Evolutionary conservation across 1,140 invertebrate species (phyloP).

Genomic region (Cydia fagiglandana): DNA sequence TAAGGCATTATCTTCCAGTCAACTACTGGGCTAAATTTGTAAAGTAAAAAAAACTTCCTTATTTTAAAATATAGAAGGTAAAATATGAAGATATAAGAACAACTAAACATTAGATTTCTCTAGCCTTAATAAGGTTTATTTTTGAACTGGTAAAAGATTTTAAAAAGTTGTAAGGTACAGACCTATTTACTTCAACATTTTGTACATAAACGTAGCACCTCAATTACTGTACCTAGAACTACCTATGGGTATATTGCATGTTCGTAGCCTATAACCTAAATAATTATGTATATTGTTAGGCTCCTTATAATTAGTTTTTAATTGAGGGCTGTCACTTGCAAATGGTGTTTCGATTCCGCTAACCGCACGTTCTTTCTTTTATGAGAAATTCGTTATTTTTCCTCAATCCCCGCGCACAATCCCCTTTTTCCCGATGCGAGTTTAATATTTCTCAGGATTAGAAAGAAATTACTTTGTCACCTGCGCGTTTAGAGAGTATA

Average conservation of each 20-base stretch:
- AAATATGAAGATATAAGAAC: no score
- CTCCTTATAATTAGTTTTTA: slow-evolving; percentile 6
- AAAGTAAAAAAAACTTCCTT: no score
- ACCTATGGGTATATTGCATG: neutral
- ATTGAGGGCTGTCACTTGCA: slow-evolving; percentile 2
- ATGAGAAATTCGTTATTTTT: slow-evolving; percentile 12
- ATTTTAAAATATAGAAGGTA: no score
- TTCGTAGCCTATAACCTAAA: neutral
- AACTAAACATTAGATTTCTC: no score
- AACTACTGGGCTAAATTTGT: no score
- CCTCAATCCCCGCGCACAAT: neutral
- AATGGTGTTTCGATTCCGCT: neutral
- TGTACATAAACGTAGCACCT: no score
- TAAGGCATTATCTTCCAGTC: no score
- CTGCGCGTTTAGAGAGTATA: slow-evolving; percentile 24
- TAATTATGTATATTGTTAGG: neutral
- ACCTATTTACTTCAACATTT: no score
- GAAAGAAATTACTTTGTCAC: slow-evolving; percentile 23
- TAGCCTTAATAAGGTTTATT: no score
- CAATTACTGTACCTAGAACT: no score
- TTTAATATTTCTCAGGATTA: slow-evolving; percentile 18
- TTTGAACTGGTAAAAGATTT: no score
- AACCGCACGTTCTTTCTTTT: slow-evolving; percentile 12
- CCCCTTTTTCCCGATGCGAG: neutral
- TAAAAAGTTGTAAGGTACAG: no score